These are phyloP conservation scores for Acromyrmex echinatior DNA, from an alignment of 1,140 invertebrate genomes.

Conservation along the genomic window DNA sequence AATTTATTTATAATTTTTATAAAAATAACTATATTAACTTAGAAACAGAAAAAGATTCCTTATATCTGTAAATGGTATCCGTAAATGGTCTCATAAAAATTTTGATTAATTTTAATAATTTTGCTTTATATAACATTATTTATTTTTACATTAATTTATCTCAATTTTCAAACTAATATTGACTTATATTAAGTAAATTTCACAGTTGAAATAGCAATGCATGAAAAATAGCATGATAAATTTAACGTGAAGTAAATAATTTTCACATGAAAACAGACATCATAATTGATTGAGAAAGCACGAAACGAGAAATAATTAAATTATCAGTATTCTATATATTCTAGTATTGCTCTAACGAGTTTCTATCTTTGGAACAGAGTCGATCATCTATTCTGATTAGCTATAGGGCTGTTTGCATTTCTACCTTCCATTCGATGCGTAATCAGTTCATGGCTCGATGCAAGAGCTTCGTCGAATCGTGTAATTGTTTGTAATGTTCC, in stretches of 20 bases:
- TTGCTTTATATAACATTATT: background rate
- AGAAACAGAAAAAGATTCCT: background rate
- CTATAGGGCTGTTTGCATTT: background rate
- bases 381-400: conserved; percentile 5
- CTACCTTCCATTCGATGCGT: background rate
- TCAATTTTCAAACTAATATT: conserved; percentile 16
- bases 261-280: background rate
- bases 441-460: background rate
- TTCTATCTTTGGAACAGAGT: conserved; percentile 13
- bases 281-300: background rate
- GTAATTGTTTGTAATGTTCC: conserved; percentile 36
- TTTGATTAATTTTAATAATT: background rate
- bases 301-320: background rate
- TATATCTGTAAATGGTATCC: too few species aligned
- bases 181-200: conserved; percentile 11
- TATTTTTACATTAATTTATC: background rate
- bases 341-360: conserved; percentile 10
- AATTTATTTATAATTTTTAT: background rate
- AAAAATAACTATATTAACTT: background rate
- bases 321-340: background rate
- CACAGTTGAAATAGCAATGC: background rate
- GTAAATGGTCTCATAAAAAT: background rate
- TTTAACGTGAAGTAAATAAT: background rate
- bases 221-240: background rate
- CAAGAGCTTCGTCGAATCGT: conserved; percentile 22